Conservation (phyloP, 2,888 invertebrate genomes). For the Acronicta psi region DNA sequence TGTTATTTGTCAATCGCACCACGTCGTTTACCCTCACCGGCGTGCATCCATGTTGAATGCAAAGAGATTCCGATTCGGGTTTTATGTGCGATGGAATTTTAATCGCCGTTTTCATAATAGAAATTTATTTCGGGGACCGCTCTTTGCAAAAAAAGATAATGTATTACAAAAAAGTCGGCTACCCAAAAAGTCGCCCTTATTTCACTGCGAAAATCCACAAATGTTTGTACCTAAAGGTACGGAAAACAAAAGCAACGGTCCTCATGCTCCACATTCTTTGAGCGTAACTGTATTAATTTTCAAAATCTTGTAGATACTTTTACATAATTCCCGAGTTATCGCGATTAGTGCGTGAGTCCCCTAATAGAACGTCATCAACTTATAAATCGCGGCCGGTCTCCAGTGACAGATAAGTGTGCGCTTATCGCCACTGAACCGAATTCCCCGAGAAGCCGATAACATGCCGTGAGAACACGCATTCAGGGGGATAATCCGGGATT, state of each 20-base stretch:
- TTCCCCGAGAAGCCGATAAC: slow-evolving; percentile 77
- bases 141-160: slow-evolving; percentile 23
- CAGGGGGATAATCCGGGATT: slow-evolving; percentile 69
- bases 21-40: slow-evolving; percentile 72
- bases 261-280: slow-evolving; percentile 44
- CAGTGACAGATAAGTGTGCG: slow-evolving; percentile 76
- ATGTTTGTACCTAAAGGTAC: slow-evolving; percentile 42
- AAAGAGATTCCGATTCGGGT: slow-evolving; percentile 65
- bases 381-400: slow-evolving; percentile 67
- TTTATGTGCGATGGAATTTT: slow-evolving; percentile 70
- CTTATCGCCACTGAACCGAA: slow-evolving; percentile 77
- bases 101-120: slow-evolving; percentile 64
- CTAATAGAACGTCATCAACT: slow-evolving; percentile 54
- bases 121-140: slow-evolving; percentile 39
- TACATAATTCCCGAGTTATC: slow-evolving; percentile 28
- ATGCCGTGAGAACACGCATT: slow-evolving; percentile 76
- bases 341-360: slow-evolving; percentile 44
- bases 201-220: slow-evolving; percentile 24
- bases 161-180: not conserved
- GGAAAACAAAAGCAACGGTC: slow-evolving; percentile 49
- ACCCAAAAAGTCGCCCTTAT: slow-evolving; percentile 20
- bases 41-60: slow-evolving; percentile 62
- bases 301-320: slow-evolving; percentile 29
- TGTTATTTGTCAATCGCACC: slow-evolving; percentile 74
- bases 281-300: slow-evolving; percentile 40